phyloP scores from a whole-genome alignment of 2,113 vertebrate species.

The Oncorhynchus nerka region DNA sequence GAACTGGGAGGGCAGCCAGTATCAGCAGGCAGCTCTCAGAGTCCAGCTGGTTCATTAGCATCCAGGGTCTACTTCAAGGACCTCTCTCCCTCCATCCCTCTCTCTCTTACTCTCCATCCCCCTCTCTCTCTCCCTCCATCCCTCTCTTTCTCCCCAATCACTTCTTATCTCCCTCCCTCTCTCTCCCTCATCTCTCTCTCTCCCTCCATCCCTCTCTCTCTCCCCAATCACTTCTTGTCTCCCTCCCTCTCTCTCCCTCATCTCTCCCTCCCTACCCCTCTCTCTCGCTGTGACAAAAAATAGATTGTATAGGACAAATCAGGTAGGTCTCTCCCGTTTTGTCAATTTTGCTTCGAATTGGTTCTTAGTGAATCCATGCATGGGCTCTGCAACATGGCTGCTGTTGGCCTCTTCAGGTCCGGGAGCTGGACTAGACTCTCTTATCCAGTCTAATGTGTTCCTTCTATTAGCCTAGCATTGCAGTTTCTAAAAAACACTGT shows the following conservation, averaged over 20 bases:
- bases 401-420: too few relatives aligned
- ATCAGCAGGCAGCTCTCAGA: slow-evolving; percentile 49
- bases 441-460: too few relatives aligned
- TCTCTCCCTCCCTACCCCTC: slow-evolving; percentile 18
- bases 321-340: neutral
- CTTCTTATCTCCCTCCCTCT: slow-evolving; percentile 1
- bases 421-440: too few relatives aligned
- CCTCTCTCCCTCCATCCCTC: slow-evolving; percentile 10
- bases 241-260: too few relatives aligned
- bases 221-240: too few relatives aligned
- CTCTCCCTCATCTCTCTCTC: slow-evolving; percentile 27
- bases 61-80: slow-evolving; percentile 55
- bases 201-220: slow-evolving; percentile 3
- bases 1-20: slow-evolving; percentile 41
- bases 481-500: too few relatives aligned
- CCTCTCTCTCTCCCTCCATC: neutral
- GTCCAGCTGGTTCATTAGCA: slow-evolving; percentile 61
- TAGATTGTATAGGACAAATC: too few relatives aligned
- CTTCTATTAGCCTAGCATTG: too few relatives aligned
- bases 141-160: neutral
- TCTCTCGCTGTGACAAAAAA: neutral
- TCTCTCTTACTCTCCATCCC: slow-evolving; percentile 3
- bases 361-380: too few relatives aligned
- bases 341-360: neutral
- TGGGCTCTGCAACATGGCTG: too few relatives aligned